Evolutionary conservation across 2,113 vertebrate genomes (phyloP), one percentile per base, ranked within the genome.

Genomic region (Struthio camelus): DNA sequence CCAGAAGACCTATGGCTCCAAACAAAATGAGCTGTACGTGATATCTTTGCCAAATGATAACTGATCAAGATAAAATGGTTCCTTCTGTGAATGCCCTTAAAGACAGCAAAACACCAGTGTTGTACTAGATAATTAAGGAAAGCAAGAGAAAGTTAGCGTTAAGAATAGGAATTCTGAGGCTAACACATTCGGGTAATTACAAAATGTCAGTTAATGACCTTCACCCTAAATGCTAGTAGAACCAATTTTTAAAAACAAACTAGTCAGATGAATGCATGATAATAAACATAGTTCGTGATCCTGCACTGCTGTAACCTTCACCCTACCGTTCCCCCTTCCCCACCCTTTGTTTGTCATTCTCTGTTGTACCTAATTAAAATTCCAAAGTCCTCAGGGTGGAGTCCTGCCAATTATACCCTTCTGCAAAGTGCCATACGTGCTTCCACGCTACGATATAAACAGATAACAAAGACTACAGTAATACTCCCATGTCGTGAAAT

Each of bases 321-420:
- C 73, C 80, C 84, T 83, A 11, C 32, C 80, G 7, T 85, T 85
- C 34, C 48, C 50, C 64, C 62, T 93, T 71, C 95, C 90, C 93
- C 94, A 67, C 91, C 93, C 86, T 83, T 30, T 62, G 51, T 90
- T 89, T 83, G 59, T 85, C 80, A 38, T 61, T 70, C 69, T 75
- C 66, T 44, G 62, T 78, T 91, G 90, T 94, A 70, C 80, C 79
- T 48, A 72, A 96, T 95, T 82, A 91, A 88, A 96, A 95, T 96
- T 76, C 88, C 92, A 65, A 96, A 93, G 93, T 96, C 89, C 93
- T 96, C 58, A 58, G 96, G 95, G 90, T 81, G 85, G 82, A 89
- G 95, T 80, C 89, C 66, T 80, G 82, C 79, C 94, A 92, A 92
- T 96, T 92, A 96, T 71, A 94, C 58, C 90, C 88, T 96, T 91